Conservation (phyloP, 2,113 vertebrate species). For the Hemiscyllium ocellatum region DNA sequence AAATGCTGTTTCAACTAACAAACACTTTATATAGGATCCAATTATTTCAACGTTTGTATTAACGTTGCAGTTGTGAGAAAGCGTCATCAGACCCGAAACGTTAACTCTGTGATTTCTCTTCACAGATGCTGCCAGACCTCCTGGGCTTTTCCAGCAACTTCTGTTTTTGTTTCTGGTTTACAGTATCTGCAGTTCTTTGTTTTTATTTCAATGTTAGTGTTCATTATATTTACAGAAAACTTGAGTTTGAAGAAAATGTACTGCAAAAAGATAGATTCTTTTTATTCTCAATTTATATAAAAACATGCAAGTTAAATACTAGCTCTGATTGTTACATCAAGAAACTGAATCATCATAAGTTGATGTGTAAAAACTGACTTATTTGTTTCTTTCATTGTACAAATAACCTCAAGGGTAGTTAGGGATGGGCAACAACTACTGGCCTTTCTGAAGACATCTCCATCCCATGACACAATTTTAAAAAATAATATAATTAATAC, state of each 20-base stretch:
- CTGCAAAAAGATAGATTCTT: not conserved
- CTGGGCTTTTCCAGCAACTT: too few species aligned
- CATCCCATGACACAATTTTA: not conserved
- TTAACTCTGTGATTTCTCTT: too few species aligned
- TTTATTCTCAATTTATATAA: not conserved
- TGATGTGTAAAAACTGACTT: not conserved
- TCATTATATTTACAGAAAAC: not conserved
- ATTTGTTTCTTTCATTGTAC: not conserved
- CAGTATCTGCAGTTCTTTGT: too few species aligned
- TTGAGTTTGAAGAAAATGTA: not conserved
- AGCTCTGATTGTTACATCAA: not conserved
- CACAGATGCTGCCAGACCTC: too few species aligned
- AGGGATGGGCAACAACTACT: not conserved
- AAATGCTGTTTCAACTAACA: not conserved
- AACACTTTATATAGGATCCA: not conserved
- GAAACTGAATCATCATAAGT: not conserved
- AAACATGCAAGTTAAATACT: not conserved
- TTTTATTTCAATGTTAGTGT: not conserved
- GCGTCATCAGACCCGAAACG: too few species aligned
- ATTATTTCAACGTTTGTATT: not conserved
- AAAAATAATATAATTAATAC: not conserved
- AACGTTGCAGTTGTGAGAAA: too few species aligned
- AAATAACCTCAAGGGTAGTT: not conserved
- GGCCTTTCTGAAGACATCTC: not conserved
- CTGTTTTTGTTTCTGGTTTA: too few species aligned